Evolutionary conservation across 2,888 invertebrate species (phyloP), one percentile per base, ranked within the genome.

Genomic region (Agriotes lineatus): DNA sequence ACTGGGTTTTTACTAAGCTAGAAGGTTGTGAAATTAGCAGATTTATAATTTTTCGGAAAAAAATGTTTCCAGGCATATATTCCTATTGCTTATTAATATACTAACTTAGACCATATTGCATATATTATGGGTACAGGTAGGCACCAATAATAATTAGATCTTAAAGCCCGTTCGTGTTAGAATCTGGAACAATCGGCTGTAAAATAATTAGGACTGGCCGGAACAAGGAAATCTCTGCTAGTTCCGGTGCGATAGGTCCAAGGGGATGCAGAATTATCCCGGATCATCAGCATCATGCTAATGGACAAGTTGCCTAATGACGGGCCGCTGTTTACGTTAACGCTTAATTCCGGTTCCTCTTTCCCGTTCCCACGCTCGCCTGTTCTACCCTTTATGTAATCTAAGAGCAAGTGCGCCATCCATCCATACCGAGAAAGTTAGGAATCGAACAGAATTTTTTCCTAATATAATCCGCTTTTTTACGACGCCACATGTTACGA

Each of bases 271-370:
- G 76, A 77, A 77, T 78, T 78, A 78, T 74, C 77, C 76, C 74
- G 76, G 77, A 79, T 78, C 79, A 79, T 79, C 79, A 76, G 73
- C 78, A 74, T 75, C 75, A 73, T 74, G 75, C 78, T 79, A 81
- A 81, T 80, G 79, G 80, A 81, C 79, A 81, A 81, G 79, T 78
- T 78, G 78, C 75, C 72, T 81, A 81, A 81, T 80, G 80, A 81
- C 80, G 78, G 77, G 80, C 76, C 77, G 74, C 77, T 80, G 80
- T 81, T 80, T 79, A 81, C 80, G 79, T 77, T 80, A 79, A 79
- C 78, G 79, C 76, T 75, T 75, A 73, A 79, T 80, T 78, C 78
- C 76, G 74, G 74, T 65, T 59, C 45, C 66, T 61, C 60, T 44
- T 66, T 65, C 69, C 48, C 48, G 59, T 63, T 63, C 63, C 52